A percentile compares a stretch with the other conserved stretches of the same genome.
Evolutionary conservation across 2,797 vertebrate species (phyloP).

Genomic region (Hoplostethus mediterraneus): DNA sequence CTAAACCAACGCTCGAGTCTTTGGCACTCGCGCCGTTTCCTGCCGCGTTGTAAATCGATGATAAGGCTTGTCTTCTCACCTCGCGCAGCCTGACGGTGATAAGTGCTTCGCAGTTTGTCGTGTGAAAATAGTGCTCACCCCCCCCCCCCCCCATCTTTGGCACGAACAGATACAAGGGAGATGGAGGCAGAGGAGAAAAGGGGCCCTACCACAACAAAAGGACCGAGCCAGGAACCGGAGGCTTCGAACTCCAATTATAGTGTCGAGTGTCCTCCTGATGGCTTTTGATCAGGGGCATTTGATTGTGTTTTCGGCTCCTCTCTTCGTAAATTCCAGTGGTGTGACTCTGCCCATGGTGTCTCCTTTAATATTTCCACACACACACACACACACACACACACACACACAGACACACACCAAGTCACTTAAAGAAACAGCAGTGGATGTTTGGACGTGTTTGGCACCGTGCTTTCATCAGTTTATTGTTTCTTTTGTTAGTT

Average conservation of each 20-base stretch:
- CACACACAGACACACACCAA: constrained; percentile 4
- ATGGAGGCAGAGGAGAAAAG: constrained; percentile 32
- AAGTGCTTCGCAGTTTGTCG: constrained; percentile 41
- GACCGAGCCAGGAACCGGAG: constrained; percentile 39
- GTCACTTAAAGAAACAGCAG: constrained; percentile 25
- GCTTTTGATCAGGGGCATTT: constrained; percentile 68
- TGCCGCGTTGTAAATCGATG: constrained; percentile 39
- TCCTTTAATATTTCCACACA: constrained; percentile 64
- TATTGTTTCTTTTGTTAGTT: constrained; percentile 20
- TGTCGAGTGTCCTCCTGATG: constrained; percentile 63
- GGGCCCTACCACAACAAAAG: constrained; percentile 53
- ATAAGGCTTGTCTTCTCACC: constrained; percentile 37
- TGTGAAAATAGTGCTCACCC: constrained; percentile 18
- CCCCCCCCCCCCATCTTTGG: background rate
- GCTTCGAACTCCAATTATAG: constrained; percentile 54
- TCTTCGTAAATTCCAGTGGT: constrained; percentile 66
- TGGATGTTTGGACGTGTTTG: constrained; percentile 28
- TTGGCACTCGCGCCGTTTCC: constrained; percentile 42
- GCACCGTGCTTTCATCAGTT: constrained; percentile 22
- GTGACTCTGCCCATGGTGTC: constrained; percentile 63
- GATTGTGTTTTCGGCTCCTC: constrained; percentile 51
- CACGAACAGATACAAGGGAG: constrained; percentile 18
- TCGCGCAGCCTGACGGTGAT: constrained; percentile 17
- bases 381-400: background rate
- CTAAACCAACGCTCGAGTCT: constrained; percentile 30